A percentile compares a stretch with the other conserved stretches of the same genome.
phyloP scores from a whole-genome alignment of 2,888 invertebrate genomes.

The Cantharis lateralis region DNA sequence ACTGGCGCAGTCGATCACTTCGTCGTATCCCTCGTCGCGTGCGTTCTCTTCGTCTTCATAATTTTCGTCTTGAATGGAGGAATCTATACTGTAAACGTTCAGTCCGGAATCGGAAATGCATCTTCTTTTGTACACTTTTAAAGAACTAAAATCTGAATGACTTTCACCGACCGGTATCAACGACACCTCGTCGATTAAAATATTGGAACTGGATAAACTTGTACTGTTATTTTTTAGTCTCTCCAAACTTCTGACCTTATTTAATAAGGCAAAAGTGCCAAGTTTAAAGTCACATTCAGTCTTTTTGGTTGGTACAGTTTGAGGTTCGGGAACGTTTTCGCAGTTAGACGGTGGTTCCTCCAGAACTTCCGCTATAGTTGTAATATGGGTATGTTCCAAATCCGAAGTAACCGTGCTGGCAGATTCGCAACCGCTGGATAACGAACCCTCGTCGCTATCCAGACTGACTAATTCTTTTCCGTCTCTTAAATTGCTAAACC shows the following conservation, averaged over 20 bases:
- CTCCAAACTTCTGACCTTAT: constrained; percentile 49
- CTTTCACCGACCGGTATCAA: constrained; percentile 54
- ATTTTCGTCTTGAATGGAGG: constrained; percentile 53
- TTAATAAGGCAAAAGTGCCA: constrained; percentile 50
- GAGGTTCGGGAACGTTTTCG: constrained; percentile 35
- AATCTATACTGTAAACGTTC: constrained; percentile 57
- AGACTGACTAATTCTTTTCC: constrained; percentile 59
- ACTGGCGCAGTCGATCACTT: constrained; percentile 63
- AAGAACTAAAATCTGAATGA: constrained; percentile 52
- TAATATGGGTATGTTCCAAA: constrained; percentile 51
- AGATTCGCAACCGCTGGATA: constrained; percentile 82
- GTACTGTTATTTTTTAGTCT: constrained; percentile 33
- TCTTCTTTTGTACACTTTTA: constrained; percentile 55
- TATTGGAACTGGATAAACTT: constrained; percentile 36
- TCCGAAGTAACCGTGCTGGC: constrained; percentile 73
- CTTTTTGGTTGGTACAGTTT: constrained; percentile 41
- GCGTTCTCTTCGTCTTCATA: constrained; percentile 60
- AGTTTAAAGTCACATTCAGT: constrained; percentile 55
- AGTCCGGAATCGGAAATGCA: constrained; percentile 36
- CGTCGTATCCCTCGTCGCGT: constrained; percentile 91
- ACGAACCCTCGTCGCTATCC: constrained; percentile 75
- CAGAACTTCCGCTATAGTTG: constrained; percentile 34
- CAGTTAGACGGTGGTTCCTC: constrained; percentile 24
- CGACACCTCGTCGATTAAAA: constrained; percentile 53
- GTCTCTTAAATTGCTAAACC: constrained; percentile 48